phyloP scores from a whole-genome alignment of 2,797 vertebrate genomes.

The Crossoptilon crossoptilon region DNA sequence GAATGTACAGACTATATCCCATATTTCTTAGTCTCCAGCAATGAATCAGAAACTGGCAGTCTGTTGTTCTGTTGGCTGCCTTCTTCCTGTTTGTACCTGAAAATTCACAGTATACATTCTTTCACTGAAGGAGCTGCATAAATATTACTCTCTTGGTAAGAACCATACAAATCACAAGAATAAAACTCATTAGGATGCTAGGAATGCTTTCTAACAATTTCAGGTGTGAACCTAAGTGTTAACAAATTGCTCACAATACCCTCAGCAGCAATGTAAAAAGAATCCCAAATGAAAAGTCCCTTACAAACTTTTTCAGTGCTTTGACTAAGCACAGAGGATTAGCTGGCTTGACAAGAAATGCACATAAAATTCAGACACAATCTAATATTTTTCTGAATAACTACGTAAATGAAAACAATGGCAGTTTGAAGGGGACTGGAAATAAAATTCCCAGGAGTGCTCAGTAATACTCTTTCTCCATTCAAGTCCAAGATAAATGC shows the following conservation, averaged over 20 bases:
- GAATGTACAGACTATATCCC: not conserved
- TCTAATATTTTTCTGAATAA: not conserved
- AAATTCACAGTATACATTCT: not conserved
- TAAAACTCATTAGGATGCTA: constrained; percentile 36
- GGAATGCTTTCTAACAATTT: constrained; percentile 27
- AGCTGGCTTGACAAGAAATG: constrained; percentile 18
- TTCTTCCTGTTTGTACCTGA: not conserved
- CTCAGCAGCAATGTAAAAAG: constrained; percentile 4
- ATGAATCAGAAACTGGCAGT: not conserved
- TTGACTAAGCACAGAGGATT: constrained; percentile 12
- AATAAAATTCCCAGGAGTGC: not conserved
- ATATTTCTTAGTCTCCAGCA: not conserved
- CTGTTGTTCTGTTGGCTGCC: not conserved
- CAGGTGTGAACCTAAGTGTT: constrained; percentile 22
- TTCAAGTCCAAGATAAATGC: not conserved
- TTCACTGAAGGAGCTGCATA: not conserved
- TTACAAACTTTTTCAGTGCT: constrained; percentile 14
- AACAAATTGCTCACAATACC: constrained; percentile 21
- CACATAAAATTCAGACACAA: not conserved
- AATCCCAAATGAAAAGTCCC: constrained; percentile 38
- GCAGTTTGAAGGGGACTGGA: not conserved
- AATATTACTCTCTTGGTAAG: not conserved
- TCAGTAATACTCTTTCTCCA: not conserved
- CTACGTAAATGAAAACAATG: not conserved
- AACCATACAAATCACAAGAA: not conserved